Conservation (phyloP, 2,797 vertebrate species). For the Sebastes minor region DNA sequence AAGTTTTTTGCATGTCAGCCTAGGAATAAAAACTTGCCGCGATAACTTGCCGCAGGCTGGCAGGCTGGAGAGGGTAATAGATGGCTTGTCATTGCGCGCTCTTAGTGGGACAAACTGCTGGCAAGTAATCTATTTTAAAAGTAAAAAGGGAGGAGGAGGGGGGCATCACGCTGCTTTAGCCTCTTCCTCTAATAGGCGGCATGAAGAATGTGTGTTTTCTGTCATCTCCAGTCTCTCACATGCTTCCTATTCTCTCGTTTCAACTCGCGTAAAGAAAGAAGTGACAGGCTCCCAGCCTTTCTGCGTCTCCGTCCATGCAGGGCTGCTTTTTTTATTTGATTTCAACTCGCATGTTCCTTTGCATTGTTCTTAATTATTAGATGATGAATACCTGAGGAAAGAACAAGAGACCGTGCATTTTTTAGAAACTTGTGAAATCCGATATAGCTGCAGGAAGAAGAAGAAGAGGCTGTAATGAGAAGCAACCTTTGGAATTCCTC, state of each 20-base stretch:
- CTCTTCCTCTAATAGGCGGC: slow-evolving; percentile 88
- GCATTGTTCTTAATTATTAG: slow-evolving; percentile 88
- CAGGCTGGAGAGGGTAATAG: slow-evolving; percentile 53
- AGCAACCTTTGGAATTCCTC: slow-evolving; percentile 99
- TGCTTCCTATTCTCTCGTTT: slow-evolving; percentile 87
- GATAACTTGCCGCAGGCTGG: slow-evolving; percentile 48
- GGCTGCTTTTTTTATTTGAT: slow-evolving; percentile 46
- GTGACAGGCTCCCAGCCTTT: slow-evolving; percentile 90
- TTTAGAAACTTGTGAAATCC: slow-evolving; percentile 92
- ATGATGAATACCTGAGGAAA: slow-evolving; percentile 92
- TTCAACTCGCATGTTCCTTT: slow-evolving; percentile 84
- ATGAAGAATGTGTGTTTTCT: slow-evolving; percentile 92
- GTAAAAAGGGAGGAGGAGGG: slow-evolving; percentile 71
- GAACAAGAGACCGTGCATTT: slow-evolving; percentile 84
- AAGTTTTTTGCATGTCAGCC: slow-evolving; percentile 83
- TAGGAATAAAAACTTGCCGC: slow-evolving; percentile 83
- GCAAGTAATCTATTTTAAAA: slow-evolving; percentile 83
- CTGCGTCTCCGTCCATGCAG: slow-evolving; percentile 53
- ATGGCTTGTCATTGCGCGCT: slow-evolving; percentile 71
- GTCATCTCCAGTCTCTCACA: slow-evolving; percentile 88
- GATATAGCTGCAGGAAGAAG: slow-evolving; percentile 95
- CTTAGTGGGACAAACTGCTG: slow-evolving; percentile 74
- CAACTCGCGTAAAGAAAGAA: slow-evolving; percentile 87
- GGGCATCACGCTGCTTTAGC: slow-evolving; percentile 87
- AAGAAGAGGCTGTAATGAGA: slow-evolving; percentile 90